Conservation (phyloP, 2,888 invertebrate genomes). For the Lasioglossum calceatum region DNA sequence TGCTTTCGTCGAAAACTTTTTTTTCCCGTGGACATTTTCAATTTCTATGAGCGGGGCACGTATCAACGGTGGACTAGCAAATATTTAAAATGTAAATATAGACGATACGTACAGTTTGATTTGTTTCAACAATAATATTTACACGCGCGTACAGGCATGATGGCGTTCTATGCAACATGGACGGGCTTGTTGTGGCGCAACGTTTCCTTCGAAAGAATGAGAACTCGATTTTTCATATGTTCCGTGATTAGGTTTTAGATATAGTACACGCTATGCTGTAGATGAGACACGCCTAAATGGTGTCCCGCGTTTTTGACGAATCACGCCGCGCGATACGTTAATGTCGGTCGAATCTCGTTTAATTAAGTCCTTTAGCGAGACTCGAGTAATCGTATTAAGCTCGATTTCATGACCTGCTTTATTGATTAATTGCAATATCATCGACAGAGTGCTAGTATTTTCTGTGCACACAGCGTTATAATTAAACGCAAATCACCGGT, state of each 20-base stretch:
- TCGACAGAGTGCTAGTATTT: background rate
- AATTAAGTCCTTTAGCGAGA: slow-evolving; percentile 15
- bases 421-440: slow-evolving; percentile 24
- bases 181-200: background rate
- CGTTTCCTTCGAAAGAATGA: background rate
- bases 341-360: slow-evolving; percentile 24
- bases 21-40: background rate
- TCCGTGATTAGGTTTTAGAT: background rate
- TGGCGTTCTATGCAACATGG: background rate
- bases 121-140: background rate
- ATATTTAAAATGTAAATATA: background rate
- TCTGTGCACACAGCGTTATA: slow-evolving; percentile 15
- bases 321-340: slow-evolving; percentile 1
- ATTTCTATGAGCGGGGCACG: background rate
- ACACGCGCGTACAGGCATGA: background rate
- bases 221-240: background rate
- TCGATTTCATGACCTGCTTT: slow-evolving; percentile 28
- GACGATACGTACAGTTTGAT: background rate
- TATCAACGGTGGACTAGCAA: background rate
- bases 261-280: background rate
- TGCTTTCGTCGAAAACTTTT: background rate
- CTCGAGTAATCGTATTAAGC: slow-evolving; percentile 31
- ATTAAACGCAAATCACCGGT: slow-evolving; percentile 18
- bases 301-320: background rate
- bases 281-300: background rate